phyloP scores from a whole-genome alignment of 2,888 invertebrate genomes.

The Diogma glabrata region DNA sequence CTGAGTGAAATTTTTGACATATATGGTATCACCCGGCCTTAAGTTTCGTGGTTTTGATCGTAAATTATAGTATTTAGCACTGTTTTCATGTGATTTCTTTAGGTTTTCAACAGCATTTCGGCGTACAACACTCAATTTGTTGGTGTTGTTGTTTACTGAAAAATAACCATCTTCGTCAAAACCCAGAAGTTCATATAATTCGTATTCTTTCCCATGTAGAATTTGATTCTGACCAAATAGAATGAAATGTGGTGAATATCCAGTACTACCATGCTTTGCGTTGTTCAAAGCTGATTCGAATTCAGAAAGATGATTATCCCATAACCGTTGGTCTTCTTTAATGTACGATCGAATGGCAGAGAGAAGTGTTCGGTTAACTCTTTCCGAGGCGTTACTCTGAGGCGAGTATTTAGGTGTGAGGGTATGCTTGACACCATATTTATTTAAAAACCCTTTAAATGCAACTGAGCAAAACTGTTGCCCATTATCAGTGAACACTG shows the following conservation, averaged over 20 bases:
- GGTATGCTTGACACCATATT: too few species aligned
- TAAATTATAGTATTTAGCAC: slow-evolving; percentile 5
- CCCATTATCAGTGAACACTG: too few species aligned
- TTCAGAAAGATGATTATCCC: neutral
- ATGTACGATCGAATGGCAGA: neutral
- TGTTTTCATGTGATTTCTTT: neutral
- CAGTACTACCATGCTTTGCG: neutral
- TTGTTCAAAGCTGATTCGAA: neutral
- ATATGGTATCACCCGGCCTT: neutral
- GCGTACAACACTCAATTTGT: neutral
- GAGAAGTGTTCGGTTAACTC: neutral
- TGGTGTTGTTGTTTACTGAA: neutral
- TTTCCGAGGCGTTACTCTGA: neutral
- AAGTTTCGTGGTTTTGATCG: neutral
- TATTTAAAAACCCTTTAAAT: too few species aligned
- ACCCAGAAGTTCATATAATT: neutral
- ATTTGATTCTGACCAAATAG: neutral
- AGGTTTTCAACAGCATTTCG: neutral
- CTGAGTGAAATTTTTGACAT: neutral
- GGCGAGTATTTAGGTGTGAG: too few species aligned
- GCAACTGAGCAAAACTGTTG: too few species aligned
- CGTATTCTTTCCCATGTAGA: neutral
- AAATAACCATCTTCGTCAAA: neutral
- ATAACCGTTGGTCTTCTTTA: neutral
- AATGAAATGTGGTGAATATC: neutral